phyloP scores from a whole-genome alignment of 2,888 invertebrate genomes.

The Zygogramma bicolorata region DNA sequence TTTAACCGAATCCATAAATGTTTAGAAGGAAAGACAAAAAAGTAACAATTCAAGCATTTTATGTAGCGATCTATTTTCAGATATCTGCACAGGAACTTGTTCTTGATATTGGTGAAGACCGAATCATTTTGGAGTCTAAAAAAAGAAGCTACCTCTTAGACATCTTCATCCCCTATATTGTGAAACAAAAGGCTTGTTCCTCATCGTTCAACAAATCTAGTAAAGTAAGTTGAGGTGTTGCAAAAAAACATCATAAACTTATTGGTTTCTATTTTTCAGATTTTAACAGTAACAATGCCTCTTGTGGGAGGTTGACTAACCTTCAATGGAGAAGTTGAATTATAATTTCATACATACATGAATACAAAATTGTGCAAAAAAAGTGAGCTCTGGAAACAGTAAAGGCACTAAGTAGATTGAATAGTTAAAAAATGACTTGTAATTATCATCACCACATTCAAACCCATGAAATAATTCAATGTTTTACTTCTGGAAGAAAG shows the following conservation, averaged over 20 bases:
- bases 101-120: conserved; percentile 81
- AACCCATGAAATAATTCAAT: background rate
- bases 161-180: conserved; percentile 76
- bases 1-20: too few species aligned
- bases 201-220: conserved; percentile 70
- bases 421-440: background rate
- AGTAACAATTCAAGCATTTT: too few species aligned
- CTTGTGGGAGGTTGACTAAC: conserved; percentile 55
- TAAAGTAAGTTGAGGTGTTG: conserved; percentile 47
- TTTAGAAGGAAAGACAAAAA: too few species aligned
- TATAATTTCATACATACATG: too few species aligned
- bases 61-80: conserved; percentile 59
- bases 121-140: conserved; percentile 76
- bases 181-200: conserved; percentile 71
- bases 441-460: background rate
- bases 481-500: background rate
- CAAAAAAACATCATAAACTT: background rate
- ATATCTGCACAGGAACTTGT: conserved; percentile 73
- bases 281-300: conserved; percentile 64
- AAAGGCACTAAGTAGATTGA: background rate
- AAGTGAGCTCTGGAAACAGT: too few species aligned
- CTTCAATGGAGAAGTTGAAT: background rate
- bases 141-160: conserved; percentile 75
- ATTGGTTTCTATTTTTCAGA: conserved; percentile 54
- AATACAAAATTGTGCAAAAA: too few species aligned